These are phyloP conservation scores for Elegia similella DNA, from an alignment of 2,888 invertebrate species.

Conservation along the genomic window DNA sequence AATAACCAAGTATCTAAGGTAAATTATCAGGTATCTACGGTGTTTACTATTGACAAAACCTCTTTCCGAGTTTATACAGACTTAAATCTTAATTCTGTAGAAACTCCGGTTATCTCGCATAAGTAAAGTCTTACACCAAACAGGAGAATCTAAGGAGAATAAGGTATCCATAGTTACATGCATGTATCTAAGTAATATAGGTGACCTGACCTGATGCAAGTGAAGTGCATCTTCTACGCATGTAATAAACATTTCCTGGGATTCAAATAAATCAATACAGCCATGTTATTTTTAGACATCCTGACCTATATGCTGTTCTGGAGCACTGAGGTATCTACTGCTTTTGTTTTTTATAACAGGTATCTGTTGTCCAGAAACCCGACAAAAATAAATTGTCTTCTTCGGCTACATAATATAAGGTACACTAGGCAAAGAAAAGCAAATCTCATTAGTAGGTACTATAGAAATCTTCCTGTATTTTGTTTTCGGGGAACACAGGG, in stretches of 20 bases:
- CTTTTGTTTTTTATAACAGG: too few species aligned
- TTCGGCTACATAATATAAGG: too few species aligned
- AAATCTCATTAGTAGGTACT: too few species aligned
- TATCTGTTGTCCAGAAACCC: too few species aligned
- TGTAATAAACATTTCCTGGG: slow-evolving; percentile 9
- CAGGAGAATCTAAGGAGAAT: not conserved
- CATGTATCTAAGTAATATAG: not conserved
- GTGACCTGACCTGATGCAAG: slow-evolving; percentile 8
- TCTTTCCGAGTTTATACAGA: not conserved
- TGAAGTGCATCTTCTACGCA: slow-evolving; percentile 11
- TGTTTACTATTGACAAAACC: slow-evolving; percentile 17
- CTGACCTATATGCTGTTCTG: not conserved
- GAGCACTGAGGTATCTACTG: not conserved
- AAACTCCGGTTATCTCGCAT: not conserved
- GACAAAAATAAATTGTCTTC: too few species aligned
- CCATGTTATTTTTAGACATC: slow-evolving; percentile 3
- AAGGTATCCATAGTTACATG: not conserved
- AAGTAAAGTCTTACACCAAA: not conserved
- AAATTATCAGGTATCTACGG: slow-evolving; percentile 9
- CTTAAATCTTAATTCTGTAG: not conserved
- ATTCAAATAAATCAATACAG: slow-evolving; percentile 12
- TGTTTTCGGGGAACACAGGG: too few species aligned
- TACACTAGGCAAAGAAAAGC: too few species aligned
- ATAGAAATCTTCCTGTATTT: too few species aligned
- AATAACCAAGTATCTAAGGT: slow-evolving; percentile 18